Conservation (phyloP, 2,113 vertebrate genomes). For the Tiliqua scincoides region DNA sequence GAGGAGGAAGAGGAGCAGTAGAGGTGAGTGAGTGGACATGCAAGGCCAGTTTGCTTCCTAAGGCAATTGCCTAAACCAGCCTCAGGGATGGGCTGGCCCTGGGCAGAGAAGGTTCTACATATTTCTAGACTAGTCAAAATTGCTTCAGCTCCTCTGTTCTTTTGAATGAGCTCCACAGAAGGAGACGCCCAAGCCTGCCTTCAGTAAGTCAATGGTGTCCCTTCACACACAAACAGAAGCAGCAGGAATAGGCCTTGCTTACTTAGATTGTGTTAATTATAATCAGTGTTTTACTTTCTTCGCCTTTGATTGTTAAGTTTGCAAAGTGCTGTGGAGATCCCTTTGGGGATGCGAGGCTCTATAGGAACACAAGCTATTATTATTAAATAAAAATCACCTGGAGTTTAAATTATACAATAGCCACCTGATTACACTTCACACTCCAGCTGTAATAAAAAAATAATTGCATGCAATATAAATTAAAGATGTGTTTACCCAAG, state of each 20-base stretch:
- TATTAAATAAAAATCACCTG: slow-evolving; percentile 65
- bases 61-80: no score
- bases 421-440: slow-evolving; percentile 65
- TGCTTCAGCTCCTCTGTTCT: background rate
- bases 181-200: slow-evolving; percentile 21
- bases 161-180: slow-evolving; percentile 19
- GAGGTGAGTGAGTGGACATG: no score
- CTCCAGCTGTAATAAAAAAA: slow-evolving; percentile 58
- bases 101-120: background rate
- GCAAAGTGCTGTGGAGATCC: slow-evolving; percentile 58
- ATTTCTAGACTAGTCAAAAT: background rate
- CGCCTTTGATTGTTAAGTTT: slow-evolving; percentile 57
- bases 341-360: slow-evolving; percentile 57
- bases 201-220: background rate
- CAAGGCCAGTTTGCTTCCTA: no score
- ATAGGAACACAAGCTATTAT: slow-evolving; percentile 62
- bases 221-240: slow-evolving; percentile 56
- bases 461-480: slow-evolving; percentile 55
- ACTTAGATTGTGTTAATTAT: slow-evolving; percentile 63
- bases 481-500: slow-evolving; percentile 51
- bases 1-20: no score
- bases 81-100: no score
- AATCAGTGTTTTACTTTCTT: slow-evolving; percentile 66
- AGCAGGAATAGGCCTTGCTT: slow-evolving; percentile 43
- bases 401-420: slow-evolving; percentile 66